Evolutionary conservation across 1,140 invertebrate genomes (phyloP), one percentile per base, ranked within the genome.

Genomic region (Ooceraea biroi): DNA sequence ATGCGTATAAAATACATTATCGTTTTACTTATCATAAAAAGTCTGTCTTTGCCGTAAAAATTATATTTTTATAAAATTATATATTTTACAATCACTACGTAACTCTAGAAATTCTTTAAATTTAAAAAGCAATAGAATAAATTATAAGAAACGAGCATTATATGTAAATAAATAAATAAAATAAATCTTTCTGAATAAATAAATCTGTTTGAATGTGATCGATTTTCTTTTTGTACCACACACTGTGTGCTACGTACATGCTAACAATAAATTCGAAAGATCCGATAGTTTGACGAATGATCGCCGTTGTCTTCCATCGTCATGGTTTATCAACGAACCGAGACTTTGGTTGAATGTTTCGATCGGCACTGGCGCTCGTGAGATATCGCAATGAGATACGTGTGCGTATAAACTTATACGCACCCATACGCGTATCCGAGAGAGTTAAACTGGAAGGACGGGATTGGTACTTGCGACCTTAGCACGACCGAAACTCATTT

Each of bases 381-480:
- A 50, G 19, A 19, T 46, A 30, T 57, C 12, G 14, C 14, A n/a
- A 17, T 27, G 22, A 50, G 14, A n/a, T 48, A 12, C 36, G 41
- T 17, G 36, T 19, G n/a, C n/a, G 57, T 14, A 10, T 41, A 17
- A 17, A 11, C 61, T 17, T 17, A 36, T 50, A 27, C 27, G 52
- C 25, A 44, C 48, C 30, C 69, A 25, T 12, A 14, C 19, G 17
- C 14, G 5, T 1, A 41, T 55, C 36, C 14, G 74, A 65, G 57
- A 77, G 36, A 76, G 61, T 55, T 82, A 82, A 88, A 88, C 86
- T 88, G 83, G 87, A 88, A 88, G 86, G 83, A 88, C 87, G 87
- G 83, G 86, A 88, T 88, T 88, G 86, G 83, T 88, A 85, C 83
- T 85, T 83, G 73, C 58, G 77, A 85, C 71, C 86, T 88, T 85